A percentile compares a stretch with the other conserved stretches of the same genome.
Evolutionary conservation across 2,888 invertebrate genomes (phyloP).

Genomic region (Dynastes grantii): DNA sequence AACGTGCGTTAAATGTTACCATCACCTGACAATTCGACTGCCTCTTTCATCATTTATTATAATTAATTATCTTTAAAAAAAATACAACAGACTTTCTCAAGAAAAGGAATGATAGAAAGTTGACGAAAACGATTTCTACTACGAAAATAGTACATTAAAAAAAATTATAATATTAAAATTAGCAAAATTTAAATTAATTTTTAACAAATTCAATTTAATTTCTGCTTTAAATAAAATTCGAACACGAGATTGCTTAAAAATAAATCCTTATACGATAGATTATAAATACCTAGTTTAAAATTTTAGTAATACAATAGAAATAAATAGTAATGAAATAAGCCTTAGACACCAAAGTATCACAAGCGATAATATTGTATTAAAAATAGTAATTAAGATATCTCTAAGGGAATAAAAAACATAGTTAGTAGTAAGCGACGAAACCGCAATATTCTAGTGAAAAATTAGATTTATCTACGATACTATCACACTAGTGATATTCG

Average conservation of each 20-base stretch:
- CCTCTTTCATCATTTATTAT: neutral
- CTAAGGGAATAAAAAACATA: neutral
- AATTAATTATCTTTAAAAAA: neutral
- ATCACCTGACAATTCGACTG: constrained; percentile 37
- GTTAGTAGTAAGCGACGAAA: too few relatives aligned
- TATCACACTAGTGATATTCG: neutral
- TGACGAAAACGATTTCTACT: neutral
- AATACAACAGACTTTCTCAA: neutral
- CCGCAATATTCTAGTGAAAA: neutral
- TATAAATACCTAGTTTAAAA: neutral
- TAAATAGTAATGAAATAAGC: constrained; percentile 10
- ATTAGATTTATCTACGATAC: neutral
- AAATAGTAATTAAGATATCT: constrained; percentile 5
- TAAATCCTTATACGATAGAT: too few relatives aligned
- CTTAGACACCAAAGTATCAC: constrained; percentile 43
- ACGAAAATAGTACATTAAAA: too few relatives aligned
- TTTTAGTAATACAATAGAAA: neutral
- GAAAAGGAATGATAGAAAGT: constrained; percentile 14
- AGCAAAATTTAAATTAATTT: neutral
- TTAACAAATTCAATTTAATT: constrained; percentile 4
- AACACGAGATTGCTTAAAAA: neutral
- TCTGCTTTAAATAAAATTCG: neutral
- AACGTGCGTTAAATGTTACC: constrained; percentile 34
- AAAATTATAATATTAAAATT: neutral
- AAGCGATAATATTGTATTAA: constrained; percentile 11